phyloP scores from a whole-genome alignment of 1,140 invertebrate species.

The Brachionus calyciflorus region DNA sequence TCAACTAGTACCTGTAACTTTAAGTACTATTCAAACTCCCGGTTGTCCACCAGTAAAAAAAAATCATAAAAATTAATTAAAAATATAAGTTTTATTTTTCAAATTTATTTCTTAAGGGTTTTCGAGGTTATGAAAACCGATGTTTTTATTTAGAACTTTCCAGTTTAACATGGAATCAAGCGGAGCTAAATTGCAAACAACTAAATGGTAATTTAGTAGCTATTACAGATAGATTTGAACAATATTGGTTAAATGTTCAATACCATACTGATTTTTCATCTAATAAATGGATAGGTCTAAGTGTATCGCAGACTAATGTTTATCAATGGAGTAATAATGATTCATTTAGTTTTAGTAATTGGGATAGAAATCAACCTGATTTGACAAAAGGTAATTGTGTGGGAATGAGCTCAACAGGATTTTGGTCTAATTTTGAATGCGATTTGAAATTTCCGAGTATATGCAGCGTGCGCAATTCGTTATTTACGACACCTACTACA shows the following conservation, averaged over 20 bases:
- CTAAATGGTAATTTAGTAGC: slow-evolving; percentile 16
- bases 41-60: slow-evolving; percentile 15
- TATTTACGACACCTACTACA: slow-evolving; percentile 28
- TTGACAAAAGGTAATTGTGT: not conserved
- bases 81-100: not conserved
- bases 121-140: slow-evolving; percentile 12
- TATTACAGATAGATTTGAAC: slow-evolving; percentile 38
- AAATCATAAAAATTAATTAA: not conserved
- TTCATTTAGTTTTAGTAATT: slow-evolving; percentile 4
- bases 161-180: not conserved
- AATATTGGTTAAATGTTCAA: slow-evolving; percentile 30
- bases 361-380: slow-evolving; percentile 25
- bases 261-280: not conserved
- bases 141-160: slow-evolving; percentile 19
- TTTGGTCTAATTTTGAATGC: slow-evolving; percentile 40
- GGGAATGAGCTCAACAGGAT: slow-evolving; percentile 26
- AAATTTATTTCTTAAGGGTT: not conserved
- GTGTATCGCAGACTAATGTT: not conserved
- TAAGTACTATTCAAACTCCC: slow-evolving; percentile 5
- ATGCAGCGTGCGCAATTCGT: slow-evolving; percentile 4
- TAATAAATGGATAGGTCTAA: slow-evolving; percentile 41
- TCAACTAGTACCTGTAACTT: not conserved
- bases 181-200: slow-evolving; percentile 22
- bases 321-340: slow-evolving; percentile 20
- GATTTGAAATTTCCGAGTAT: not conserved